phyloP scores from a whole-genome alignment of 2,888 invertebrate genomes.

The Agriopis leucophaearia region DNA sequence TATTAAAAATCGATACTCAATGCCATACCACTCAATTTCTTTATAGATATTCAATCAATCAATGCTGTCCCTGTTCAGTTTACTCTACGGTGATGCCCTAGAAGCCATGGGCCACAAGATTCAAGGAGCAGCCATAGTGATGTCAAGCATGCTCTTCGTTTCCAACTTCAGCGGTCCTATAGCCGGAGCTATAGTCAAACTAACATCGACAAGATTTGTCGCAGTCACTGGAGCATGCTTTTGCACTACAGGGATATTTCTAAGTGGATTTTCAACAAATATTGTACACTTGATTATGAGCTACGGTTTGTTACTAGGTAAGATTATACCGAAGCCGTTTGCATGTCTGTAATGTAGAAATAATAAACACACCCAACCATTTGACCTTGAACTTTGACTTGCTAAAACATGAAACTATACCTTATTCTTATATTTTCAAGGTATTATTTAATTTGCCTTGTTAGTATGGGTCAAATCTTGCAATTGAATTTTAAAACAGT shows the following conservation, averaged over 20 bases:
- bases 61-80: conserved; percentile 89
- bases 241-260: conserved; percentile 77
- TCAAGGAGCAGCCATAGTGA: conserved; percentile 89
- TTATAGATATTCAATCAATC: conserved; percentile 90
- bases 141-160: conserved; percentile 89
- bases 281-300: conserved; percentile 76
- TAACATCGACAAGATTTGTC: conserved; percentile 76
- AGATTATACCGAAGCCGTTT: conserved; percentile 49
- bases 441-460: too few relatives aligned
- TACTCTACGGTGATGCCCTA: conserved; percentile 89
- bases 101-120: conserved; percentile 88
- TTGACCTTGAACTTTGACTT: too few relatives aligned
- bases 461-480: too few relatives aligned
- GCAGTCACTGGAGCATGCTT: conserved; percentile 73
- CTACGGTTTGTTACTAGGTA: conserved; percentile 81
- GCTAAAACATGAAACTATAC: too few relatives aligned
- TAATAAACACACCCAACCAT: too few relatives aligned
- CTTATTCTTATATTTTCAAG: too few relatives aligned
- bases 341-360: not conserved
- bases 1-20: too few relatives aligned
- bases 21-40: conserved; percentile 34
- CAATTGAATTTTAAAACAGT: too few relatives aligned
- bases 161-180: conserved; percentile 89
- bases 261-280: conserved; percentile 78
- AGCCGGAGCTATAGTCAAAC: conserved; percentile 88